Evolutionary conservation across 2,888 invertebrate genomes (phyloP).

Genomic region (Parnassius mnemosyne): DNA sequence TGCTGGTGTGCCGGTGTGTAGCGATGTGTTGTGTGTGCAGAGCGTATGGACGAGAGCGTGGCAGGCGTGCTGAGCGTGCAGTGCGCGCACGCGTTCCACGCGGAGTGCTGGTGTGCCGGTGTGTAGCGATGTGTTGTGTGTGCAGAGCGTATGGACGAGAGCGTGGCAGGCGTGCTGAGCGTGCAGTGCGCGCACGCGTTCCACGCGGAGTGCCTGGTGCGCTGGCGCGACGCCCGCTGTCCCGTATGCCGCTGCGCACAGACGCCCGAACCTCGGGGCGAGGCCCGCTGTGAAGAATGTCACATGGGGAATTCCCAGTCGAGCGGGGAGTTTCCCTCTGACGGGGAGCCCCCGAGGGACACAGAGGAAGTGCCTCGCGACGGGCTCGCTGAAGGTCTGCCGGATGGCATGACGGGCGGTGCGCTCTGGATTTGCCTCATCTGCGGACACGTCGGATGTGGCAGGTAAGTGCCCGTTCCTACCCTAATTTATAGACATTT

Average conservation of each 20-base stretch:
- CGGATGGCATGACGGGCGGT: constrained; percentile 81
- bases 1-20: no score
- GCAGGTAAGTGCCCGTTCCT: constrained; percentile 82
- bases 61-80: no score
- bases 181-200: constrained; percentile 99
- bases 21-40: neutral
- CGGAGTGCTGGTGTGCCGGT: neutral
- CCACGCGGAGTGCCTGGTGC: constrained; percentile 95
- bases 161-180: constrained; percentile 97
- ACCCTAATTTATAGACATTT: neutral
- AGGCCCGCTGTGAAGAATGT: constrained; percentile 86
- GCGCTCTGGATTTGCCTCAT: constrained; percentile 99
- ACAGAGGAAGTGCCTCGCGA: constrained; percentile 71
- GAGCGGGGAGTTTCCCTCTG: constrained; percentile 4
- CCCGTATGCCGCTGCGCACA: constrained; percentile 97
- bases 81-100: no score
- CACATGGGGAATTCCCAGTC: constrained; percentile 16
- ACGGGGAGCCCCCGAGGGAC: constrained; percentile 48
- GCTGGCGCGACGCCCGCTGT: constrained; percentile 98
- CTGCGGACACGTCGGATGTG: constrained; percentile 99
- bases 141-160: constrained; percentile 97
- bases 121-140: constrained; percentile 39
- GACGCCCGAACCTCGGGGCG: constrained; percentile 88
- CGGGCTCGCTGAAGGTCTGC: constrained; percentile 78
- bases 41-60: no score